Base-by-base conservation (phyloP, 2,888 invertebrate genomes). In the Drosophila monieri region DNA sequence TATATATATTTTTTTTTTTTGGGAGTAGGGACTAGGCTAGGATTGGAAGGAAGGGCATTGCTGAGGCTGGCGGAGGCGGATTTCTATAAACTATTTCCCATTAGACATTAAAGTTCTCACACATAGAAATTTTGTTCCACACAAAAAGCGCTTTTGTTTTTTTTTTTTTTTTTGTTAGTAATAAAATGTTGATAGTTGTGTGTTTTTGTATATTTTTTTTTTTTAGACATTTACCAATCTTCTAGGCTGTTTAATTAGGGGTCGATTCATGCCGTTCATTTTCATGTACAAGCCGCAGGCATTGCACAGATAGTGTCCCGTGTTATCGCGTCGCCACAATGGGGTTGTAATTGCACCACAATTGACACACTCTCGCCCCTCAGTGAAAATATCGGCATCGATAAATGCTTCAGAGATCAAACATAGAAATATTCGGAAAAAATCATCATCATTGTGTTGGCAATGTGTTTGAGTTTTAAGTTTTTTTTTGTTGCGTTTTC, bases 291-390 rank as follows among this genome's bases (percentile, higher is more conserved):
- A 96, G 89, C 99, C 99, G 93, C 99, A 99, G 78, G 99, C 99
- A 94, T 99, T 99, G 95, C 99, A 99, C 89, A 99, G 95, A 93
- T 99, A 99, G 93, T 99, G 98, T 77, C 99, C 99, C 89, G 98
- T 98, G 92, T 98, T 98, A 94, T 99, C 99, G 91, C 99, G 95
- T 83, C 99, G 95, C 99, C 99, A 99, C 86, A 99, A 94, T 74
- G 99, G 99, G 83, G 99, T 99, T 88, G 97, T 97, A 92, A 97
- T 97, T 79, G 98, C 98, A 88, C 98, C 98, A 93, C 99, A 99
- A 94, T 99, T 99, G 73, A 98, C 98, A 93, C 99, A 99, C 93
- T 99, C 98, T 85, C 99, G 95, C 51, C 98, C 98, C 92, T 99
- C 99, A 90, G 93, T 91, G 90, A 91, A 91, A 89, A 91, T 90